These are phyloP conservation scores for Hydrocynus forskahlii DNA, from an alignment of 2,797 vertebrate species.

Conservation along the genomic window DNA sequence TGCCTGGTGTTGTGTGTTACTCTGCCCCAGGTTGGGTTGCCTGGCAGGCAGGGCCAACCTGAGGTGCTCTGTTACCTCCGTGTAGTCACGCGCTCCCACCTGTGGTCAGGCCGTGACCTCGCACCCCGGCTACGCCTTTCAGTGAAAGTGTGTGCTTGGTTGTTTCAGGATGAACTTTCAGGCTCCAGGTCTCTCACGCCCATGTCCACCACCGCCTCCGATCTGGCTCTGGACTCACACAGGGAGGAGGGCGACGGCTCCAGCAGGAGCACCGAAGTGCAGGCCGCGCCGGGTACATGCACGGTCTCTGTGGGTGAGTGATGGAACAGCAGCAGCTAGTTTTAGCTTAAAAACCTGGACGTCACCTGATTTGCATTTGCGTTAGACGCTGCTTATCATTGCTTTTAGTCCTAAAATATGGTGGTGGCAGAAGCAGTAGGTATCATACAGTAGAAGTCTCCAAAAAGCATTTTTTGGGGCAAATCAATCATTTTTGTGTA, in stretches of 20 bases:
- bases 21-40: conserved; percentile 22
- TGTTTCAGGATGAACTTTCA: conserved; percentile 92
- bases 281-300: conserved; percentile 87
- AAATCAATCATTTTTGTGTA: no score
- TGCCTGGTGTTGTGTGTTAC: background rate
- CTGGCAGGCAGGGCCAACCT: background rate
- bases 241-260: conserved; percentile 75
- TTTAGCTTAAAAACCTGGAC: background rate
- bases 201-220: conserved; percentile 81
- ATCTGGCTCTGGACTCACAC: conserved; percentile 71
- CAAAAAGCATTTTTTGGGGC: background rate
- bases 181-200: conserved; percentile 86
- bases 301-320: conserved; percentile 84
- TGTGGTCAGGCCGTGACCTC: conserved; percentile 40
- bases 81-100: conserved; percentile 2
- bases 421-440: no score
- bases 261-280: conserved; percentile 87
- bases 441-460: background rate
- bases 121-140: conserved; percentile 12
- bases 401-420: no score
- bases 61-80: background rate
- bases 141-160: conserved; percentile 33
- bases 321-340: background rate
- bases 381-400: background rate
- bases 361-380: background rate